Percentiles rank a stretch among this genome's conserved stretches.
Conservation (phyloP, 2,113 vertebrate genomes). For the Sturnus vulgaris region DNA sequence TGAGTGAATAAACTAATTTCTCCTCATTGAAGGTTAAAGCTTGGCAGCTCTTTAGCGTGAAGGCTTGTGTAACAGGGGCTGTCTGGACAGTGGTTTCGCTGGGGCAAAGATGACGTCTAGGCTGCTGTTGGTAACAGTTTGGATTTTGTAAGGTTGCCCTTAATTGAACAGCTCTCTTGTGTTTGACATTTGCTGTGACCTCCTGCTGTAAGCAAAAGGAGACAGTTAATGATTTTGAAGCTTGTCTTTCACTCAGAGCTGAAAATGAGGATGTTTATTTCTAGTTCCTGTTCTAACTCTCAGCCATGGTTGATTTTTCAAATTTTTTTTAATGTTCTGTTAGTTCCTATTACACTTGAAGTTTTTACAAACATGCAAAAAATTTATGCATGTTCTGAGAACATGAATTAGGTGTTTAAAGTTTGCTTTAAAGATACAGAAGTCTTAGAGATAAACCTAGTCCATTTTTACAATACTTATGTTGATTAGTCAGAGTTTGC, state of each 20-base stretch:
- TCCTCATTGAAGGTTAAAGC: not conserved
- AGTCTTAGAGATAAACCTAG: not conserved
- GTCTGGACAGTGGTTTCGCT: not conserved
- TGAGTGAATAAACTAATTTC: not conserved
- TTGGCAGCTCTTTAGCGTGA: not conserved
- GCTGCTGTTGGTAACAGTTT: slow-evolving; percentile 7
- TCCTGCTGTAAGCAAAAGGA: slow-evolving; percentile 36
- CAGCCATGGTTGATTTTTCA: not conserved
- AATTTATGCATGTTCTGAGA: not conserved
- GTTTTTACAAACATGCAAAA: not conserved
- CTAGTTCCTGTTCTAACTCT: not conserved
- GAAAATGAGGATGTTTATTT: not conserved
- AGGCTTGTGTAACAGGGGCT: slow-evolving; percentile 14
- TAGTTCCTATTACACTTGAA: not conserved
- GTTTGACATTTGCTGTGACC: slow-evolving; percentile 49
- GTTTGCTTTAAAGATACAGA: not conserved
- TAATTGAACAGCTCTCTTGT: slow-evolving; percentile 29
- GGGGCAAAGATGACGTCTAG: not conserved
- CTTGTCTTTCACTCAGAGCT: not conserved
- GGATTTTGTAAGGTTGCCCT: slow-evolving; percentile 39
- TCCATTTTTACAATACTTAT: not conserved
- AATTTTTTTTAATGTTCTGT: not conserved
- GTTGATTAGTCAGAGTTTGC: not conserved
- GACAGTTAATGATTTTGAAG: slow-evolving; percentile 44
- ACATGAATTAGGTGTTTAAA: not conserved